Evolutionary conservation across 2,113 vertebrate genomes (phyloP), one percentile per base, ranked within the genome.

Genomic region (Pelobates fuscus): DNA sequence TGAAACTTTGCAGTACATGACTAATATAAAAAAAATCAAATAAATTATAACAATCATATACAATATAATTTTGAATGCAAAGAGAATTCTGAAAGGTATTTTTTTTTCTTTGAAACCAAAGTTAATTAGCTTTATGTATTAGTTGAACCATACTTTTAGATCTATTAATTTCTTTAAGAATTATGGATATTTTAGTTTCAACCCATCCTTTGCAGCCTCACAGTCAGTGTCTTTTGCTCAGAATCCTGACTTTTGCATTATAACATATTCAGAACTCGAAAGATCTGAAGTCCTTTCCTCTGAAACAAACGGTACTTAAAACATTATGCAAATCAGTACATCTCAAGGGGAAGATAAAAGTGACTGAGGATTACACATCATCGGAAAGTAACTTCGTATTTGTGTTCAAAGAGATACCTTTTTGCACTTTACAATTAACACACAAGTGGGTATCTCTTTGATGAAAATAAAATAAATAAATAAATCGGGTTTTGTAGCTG

Each of bases 321-420:
- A 77, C 67, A 78, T 81, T 83, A 83, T 85, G 81, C 59, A 86
- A 88, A 89, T 85, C 52, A 55, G 43, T 68, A 25, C 69, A 81
- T 86, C 80, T 86, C 81, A 80, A 84, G 70, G 74, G 67, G 67
- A 82, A 82, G 71, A 84, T 84, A 78, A 85, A 88, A 88, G 79
- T 49, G 78, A 49, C 41, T 59, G 72, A 59, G 21, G 77, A 78
- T 74, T 77, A 69, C 46, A 27, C 80, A 75, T 78, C 68, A 72
- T 77, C 58, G 24, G 29, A 81, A 62, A 82, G 63, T 61, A 73
- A 82, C 15, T 57, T 73, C 67, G 63, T 78, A 52, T 74, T 74
- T 65, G 68, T 80, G 52, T 81, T 84, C 11, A 7, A 85, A 85
- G 60, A 79, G 72, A 74, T 79, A 70, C 2, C 70, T 77, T 74